Evolutionary conservation across 92 coral and sea anemone species (phyloP).

Genomic region (Siderastrea siderea): DNA sequence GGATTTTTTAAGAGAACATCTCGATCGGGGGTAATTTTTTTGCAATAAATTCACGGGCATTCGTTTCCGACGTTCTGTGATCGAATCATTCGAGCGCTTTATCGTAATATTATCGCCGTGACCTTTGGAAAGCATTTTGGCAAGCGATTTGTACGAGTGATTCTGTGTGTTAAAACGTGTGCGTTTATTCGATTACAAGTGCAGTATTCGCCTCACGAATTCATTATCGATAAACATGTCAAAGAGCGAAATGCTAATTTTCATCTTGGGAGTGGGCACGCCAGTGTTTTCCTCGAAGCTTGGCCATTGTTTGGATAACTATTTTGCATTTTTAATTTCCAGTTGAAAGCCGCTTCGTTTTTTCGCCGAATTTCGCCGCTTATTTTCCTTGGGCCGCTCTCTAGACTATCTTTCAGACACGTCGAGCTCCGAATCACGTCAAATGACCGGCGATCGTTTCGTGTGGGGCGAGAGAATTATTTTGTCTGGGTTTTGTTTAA

Average conservation of each 20-base stretch:
- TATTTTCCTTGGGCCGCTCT: constrained; percentile 16
- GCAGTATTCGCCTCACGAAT: constrained; percentile 29
- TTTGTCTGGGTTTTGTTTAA: constrained; percentile 99
- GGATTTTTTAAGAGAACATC: constrained; percentile 42
- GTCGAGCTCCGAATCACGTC: constrained; percentile 61
- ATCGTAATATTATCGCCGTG: constrained; percentile 6
- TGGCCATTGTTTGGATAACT: constrained; percentile 74
- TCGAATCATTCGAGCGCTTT: constrained; percentile 8
- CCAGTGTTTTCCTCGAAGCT: constrained; percentile 65
- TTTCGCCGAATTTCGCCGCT: constrained; percentile 10
- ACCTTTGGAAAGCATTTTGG: constrained; percentile 1
- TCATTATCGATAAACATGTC: constrained; percentile 35
- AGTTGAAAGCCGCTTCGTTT: constrained; percentile 37
- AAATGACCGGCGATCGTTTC: constrained; percentile 77
- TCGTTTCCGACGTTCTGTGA: constrained; percentile 22
- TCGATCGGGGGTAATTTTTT: constrained; percentile 71
- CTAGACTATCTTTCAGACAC: constrained; percentile 40
- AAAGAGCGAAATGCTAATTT: constrained; percentile 77
- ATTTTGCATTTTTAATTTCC: constrained; percentile 79
- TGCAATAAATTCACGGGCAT: constrained; percentile 54
- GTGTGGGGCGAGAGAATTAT: constrained; percentile 83
- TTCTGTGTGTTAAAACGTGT: background rate
- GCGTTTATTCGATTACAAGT: constrained; percentile 1
- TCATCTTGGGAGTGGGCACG: constrained; percentile 68
- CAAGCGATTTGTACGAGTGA: background rate